These are phyloP conservation scores for Sitta europaea DNA, from an alignment of 2,113 vertebrate genomes.

Conservation along the genomic window DNA sequence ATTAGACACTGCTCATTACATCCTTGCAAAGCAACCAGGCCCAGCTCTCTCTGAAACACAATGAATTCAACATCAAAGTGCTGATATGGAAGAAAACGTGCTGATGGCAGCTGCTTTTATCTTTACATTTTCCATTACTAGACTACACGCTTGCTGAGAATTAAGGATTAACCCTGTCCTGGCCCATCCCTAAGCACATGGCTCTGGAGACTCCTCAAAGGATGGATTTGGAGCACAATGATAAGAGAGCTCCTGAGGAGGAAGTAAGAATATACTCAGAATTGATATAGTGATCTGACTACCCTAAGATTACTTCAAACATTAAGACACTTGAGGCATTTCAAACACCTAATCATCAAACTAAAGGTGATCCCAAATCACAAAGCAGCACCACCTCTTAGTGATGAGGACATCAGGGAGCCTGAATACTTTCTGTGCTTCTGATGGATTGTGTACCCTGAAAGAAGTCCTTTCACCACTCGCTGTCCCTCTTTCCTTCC, in stretches of 20 bases:
- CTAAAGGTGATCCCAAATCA: neutral
- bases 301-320: neutral
- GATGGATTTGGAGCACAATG: neutral
- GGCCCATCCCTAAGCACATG: neutral
- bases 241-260: neutral
- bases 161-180: neutral
- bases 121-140: neutral
- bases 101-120: neutral
- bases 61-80: neutral
- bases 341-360: neutral
- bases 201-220: neutral
- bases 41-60: neutral
- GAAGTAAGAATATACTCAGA: neutral
- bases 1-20: neutral
- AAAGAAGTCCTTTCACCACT: neutral
- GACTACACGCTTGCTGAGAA: neutral
- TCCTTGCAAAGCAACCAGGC: neutral
- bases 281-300: neutral
- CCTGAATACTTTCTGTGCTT: neutral
- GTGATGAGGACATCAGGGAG: neutral
- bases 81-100: neutral
- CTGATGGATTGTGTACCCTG: accelerated
- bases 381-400: neutral
- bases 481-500: neutral
- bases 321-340: neutral